Percentiles rank a stretch among this genome's conserved stretches.
These are phyloP conservation scores for Pachymerium ferrugineum DNA, from an alignment of 2,888 invertebrate species.

Conservation along the genomic window DNA sequence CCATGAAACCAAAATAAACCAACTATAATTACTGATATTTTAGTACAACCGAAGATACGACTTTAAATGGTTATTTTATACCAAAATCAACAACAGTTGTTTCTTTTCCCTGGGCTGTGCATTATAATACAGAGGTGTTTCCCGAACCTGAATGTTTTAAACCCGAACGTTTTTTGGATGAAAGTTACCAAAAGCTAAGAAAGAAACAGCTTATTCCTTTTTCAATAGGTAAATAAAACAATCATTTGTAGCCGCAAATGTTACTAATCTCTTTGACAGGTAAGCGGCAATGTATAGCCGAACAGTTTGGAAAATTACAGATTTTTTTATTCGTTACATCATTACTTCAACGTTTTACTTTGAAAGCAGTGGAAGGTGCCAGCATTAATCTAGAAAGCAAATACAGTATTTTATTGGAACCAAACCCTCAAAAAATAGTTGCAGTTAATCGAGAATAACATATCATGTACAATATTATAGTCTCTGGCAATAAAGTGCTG, in stretches of 20 bases:
- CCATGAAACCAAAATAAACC: background rate
- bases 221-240: background rate
- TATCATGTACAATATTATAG: too few relatives aligned
- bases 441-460: too few relatives aligned
- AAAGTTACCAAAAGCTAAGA: background rate
- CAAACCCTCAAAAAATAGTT: background rate
- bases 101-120: constrained; percentile 28
- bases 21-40: background rate
- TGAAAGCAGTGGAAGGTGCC: background rate
- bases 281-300: background rate
- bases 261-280: background rate
- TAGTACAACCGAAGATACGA: constrained; percentile 22
- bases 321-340: background rate
- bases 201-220: background rate
- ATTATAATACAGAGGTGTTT: background rate
- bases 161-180: background rate
- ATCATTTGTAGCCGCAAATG: background rate
- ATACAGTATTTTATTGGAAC: background rate
- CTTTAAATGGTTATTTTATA: constrained; percentile 10
- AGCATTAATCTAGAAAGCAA: background rate
- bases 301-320: background rate
- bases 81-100: constrained; percentile 28
- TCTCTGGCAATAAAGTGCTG: too few relatives aligned
- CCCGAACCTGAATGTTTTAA: background rate
- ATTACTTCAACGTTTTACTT: background rate